Evolutionary conservation across 2,888 invertebrate genomes (phyloP), one percentile per base, ranked within the genome.

Genomic region (Caprella mutica): DNA sequence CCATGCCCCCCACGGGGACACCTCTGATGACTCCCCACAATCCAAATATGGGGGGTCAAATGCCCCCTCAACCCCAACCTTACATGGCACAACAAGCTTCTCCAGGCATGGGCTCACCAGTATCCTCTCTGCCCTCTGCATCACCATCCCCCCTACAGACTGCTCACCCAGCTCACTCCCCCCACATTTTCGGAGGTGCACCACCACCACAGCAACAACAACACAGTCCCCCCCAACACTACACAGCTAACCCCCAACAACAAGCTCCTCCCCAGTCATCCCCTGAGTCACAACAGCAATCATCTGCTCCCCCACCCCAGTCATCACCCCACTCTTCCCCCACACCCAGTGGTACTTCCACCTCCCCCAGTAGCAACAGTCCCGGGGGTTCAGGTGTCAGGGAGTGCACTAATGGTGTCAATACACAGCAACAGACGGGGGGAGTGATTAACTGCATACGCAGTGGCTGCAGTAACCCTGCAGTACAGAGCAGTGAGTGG

Each of bases 401-500:
- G 38, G 35, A n/a, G 26, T 35, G 12, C 51, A 51, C 14, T 12
- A 14, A 19, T 3, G 52, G 38, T 23, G n/a, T n/a, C n/a, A n/a
- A n/a, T n/a, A n/a, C n/a, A n/a, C n/a, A n/a, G n/a, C n/a, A n/a
- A n/a, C n/a, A n/a, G n/a, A n/a, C n/a, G n/a, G n/a, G n/a, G n/a
- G n/a, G n/a, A n/a, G n/a, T n/a, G n/a, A n/a, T n/a, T n/a, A 39
- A 48, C 17, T 90, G 89, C 75, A 86, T 89, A 70, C 83, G 92
- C 63, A 85, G 85, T 70, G 91, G 91, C 67, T 94, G 93, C 75
- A 83, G 83, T 65, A 93, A 93, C 76, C 83, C 84, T 43, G 90
- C 92, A 65, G 84, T 91, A 69, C 82, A 88, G 67, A 91, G 87
- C 77, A 84, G 85, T 66, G 91, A 91, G 75, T 93, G 93, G 93